Evolutionary conservation across 1,140 invertebrate species (phyloP).

Genomic region (Euschistus heros): DNA sequence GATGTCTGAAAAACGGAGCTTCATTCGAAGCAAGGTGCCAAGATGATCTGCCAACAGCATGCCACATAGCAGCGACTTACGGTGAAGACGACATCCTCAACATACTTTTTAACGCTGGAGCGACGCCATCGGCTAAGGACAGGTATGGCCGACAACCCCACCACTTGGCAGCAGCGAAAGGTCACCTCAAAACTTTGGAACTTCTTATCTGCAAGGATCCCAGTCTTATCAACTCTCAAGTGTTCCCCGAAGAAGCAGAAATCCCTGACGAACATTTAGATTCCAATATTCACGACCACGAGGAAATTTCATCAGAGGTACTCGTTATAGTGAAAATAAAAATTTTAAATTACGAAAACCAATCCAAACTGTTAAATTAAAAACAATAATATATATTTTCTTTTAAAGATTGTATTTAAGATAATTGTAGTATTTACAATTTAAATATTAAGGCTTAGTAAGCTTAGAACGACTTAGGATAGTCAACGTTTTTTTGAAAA

Average conservation of each 20-base stretch:
- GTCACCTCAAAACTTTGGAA: conserved; percentile 36
- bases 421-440: too few relatives aligned
- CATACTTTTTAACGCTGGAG: conserved; percentile 36
- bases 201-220: background rate
- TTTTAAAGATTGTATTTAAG: too few relatives aligned
- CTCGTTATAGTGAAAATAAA: too few relatives aligned
- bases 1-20: conserved; percentile 37
- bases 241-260: background rate
- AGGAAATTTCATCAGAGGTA: background rate
- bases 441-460: too few relatives aligned
- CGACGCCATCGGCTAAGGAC: conserved; percentile 35
- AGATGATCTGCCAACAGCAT: conserved; percentile 36
- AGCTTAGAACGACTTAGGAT: too few relatives aligned
- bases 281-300: background rate
- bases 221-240: background rate
- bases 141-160: conserved; percentile 36
- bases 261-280: background rate
- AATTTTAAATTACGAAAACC: too few relatives aligned
- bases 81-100: conserved; percentile 34
- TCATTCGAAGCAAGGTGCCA: conserved; percentile 40
- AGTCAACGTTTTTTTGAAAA: too few relatives aligned
- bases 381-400: too few relatives aligned
- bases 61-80: conserved; percentile 36
- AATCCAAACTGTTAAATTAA: too few relatives aligned
- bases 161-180: conserved; percentile 38